Evolutionary conservation across 2,888 invertebrate species (phyloP).

Genomic region (Euplexia lucipara): DNA sequence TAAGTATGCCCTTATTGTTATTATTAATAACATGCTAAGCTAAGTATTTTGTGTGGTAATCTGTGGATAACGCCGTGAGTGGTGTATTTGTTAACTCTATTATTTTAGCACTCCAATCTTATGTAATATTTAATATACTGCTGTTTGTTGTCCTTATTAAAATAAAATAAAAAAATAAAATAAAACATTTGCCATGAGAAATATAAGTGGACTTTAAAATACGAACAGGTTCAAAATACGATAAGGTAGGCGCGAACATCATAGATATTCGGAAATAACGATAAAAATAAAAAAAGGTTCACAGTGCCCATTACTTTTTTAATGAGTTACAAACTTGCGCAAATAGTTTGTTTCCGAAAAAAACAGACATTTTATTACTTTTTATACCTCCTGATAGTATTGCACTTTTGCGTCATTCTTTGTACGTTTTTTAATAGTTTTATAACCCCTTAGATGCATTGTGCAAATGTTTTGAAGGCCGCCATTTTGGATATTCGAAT

Average conservation of each 20-base stretch:
- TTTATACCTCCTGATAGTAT: conserved; percentile 26
- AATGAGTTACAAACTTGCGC: conserved; percentile 41
- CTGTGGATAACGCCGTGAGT: no score
- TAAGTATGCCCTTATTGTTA: no score
- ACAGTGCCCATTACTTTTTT: conserved; percentile 24
- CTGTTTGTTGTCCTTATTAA: no score
- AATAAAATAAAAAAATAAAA: no score
- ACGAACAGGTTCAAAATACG: no score
- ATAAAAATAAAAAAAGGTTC: conserved; percentile 19
- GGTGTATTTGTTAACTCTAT: no score
- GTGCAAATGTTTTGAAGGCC: conserved; percentile 69
- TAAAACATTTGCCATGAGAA: background rate
- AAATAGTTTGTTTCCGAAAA: conserved; percentile 34
- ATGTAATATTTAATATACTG: no score
- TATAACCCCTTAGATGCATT: conserved; percentile 67
- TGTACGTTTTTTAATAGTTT: conserved; percentile 66
- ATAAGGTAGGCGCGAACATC: background rate
- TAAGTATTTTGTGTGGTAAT: no score
- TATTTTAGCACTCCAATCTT: no score
- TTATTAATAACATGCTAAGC: no score
- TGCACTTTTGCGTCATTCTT: conserved; percentile 61
- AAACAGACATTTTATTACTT: conserved; percentile 36
- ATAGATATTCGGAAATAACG: conserved; percentile 8
- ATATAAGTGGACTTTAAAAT: background rate
- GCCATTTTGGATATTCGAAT: conserved; percentile 61